phyloP scores from a whole-genome alignment of 2,797 vertebrate genomes.

The Prionace glauca region DNA sequence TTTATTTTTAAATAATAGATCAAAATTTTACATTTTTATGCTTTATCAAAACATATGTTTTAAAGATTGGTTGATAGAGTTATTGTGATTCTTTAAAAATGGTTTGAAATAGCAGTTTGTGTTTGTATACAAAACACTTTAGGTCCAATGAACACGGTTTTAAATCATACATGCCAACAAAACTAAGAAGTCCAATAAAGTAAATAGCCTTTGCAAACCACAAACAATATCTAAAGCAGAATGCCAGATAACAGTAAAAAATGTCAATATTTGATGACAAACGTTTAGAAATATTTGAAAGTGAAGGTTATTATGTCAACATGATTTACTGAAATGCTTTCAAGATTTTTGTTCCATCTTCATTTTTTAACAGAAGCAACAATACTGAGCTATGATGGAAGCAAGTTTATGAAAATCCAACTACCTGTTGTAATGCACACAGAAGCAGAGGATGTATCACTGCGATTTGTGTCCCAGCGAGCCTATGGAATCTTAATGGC shows the following conservation, averaged over 20 bases:
- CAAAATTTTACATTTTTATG: not conserved
- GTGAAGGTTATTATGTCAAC: not conserved
- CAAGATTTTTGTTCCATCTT: not conserved
- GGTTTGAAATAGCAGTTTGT: not conserved
- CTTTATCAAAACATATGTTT: not conserved
- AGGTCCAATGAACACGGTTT: not conserved
- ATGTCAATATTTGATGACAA: too few relatives aligned
- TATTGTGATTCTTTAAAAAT: not conserved
- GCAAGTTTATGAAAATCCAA: conserved; percentile 98
- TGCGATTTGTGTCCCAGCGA: conserved; percentile 89
- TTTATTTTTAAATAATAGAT: not conserved
- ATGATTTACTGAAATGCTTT: not conserved
- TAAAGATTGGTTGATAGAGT: not conserved
- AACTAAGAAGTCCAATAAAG: not conserved
- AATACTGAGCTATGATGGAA: conserved; percentile 91
- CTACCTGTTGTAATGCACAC: conserved; percentile 95
- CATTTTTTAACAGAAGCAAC: conserved; percentile 73
- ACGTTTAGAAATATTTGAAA: not conserved
- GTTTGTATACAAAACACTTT: not conserved
- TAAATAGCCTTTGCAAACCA: not conserved
- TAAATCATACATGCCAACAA: not conserved
- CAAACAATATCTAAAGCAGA: not conserved
- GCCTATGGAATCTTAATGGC: conserved; percentile 93
- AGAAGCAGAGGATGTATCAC: conserved; percentile 88
- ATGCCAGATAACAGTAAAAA: too few relatives aligned